Base-by-base conservation (phyloP, 2,888 invertebrate species). In the Deilephila elpenor region DNA sequence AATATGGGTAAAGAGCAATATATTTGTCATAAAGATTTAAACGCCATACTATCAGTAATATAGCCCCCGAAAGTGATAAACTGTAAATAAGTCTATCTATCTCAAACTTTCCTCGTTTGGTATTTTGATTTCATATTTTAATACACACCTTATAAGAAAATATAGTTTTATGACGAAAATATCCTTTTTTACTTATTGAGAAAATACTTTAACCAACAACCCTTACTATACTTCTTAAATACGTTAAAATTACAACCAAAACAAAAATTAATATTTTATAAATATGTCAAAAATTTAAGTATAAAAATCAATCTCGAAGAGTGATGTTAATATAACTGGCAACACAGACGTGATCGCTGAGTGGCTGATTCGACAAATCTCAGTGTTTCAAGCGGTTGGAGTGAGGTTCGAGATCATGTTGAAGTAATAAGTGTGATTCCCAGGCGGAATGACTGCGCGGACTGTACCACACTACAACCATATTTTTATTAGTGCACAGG, bases 401-500 rank as follows among this genome's bases (percentile, higher is more conserved):
- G 87, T 81, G 83, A 78, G 44, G 78, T 75, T 84, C 79, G 82
- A 82, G 83, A 83, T 79, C 81, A 80, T 75, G 75, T 77, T 73
- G 77, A 79, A 84, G 85, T 86, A 87, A 87, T 86, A 86, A 88
- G 84, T 86, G 88, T 84, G 85, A 88, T 92, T 92, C 91, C 91
- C 92, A 92, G 85, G 84, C 88, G 78, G 78, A 82, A 88, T 91
- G 91, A 91, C 91, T 89, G 83, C 88, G 79, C 88, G 73, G 77
- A 77, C 82, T 74, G 78, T 61, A 14, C 59, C 29, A 70, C 83
- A 78, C 20, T 72, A 83, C 83, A 80, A 75, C 87, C 74, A 82
- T 74, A 29, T 37, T 70, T 74, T 72, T 2, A 11, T 2, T 17
- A 25, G 34, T 1, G 5, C 75, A 60, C 19, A n/a, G 56, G 56